Evolutionary conservation across 1,140 invertebrate species (phyloP).

Genomic region (Batillaria attramentaria): DNA sequence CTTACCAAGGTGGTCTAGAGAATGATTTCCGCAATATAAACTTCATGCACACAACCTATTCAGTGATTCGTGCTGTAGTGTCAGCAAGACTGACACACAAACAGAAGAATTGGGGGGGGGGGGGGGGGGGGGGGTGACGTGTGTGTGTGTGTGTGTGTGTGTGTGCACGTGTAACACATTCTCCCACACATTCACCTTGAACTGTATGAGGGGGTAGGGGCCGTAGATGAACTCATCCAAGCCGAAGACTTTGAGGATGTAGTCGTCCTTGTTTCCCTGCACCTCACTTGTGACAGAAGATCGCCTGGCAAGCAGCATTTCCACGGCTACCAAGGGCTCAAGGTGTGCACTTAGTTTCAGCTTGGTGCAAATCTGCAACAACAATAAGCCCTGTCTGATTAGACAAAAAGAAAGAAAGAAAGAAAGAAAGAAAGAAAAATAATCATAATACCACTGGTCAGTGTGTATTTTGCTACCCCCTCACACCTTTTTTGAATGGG

Average conservation of each 20-base stretch:
- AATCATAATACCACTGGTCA: too few relatives aligned
- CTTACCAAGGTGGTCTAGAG: too few relatives aligned
- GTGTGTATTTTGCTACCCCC: too few relatives aligned
- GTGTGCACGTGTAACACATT: too few relatives aligned
- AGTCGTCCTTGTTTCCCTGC: conserved; percentile 31
- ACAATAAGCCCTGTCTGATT: background rate
- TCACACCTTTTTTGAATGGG: too few relatives aligned
- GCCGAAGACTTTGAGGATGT: conserved; percentile 47
- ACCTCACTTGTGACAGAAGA: background rate
- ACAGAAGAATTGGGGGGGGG: too few relatives aligned
- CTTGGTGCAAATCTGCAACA: conserved; percentile 17
- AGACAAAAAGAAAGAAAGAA: background rate
- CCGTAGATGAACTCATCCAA: conserved; percentile 51
- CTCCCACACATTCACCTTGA: conserved; percentile 46
- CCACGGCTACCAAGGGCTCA: conserved; percentile 22
- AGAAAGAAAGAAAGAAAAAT: background rate
- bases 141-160: too few relatives aligned
- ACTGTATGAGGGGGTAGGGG: conserved; percentile 45
- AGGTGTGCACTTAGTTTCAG: conserved; percentile 17
- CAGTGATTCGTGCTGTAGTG: too few relatives aligned
- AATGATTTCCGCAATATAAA: too few relatives aligned
- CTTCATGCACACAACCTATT: too few relatives aligned
- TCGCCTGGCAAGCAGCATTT: conserved; percentile 22
- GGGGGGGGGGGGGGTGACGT: too few relatives aligned
- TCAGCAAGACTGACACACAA: too few relatives aligned